Evolutionary conservation across 2,113 vertebrate species (phyloP).

Genomic region (Mormoops blainvillei): DNA sequence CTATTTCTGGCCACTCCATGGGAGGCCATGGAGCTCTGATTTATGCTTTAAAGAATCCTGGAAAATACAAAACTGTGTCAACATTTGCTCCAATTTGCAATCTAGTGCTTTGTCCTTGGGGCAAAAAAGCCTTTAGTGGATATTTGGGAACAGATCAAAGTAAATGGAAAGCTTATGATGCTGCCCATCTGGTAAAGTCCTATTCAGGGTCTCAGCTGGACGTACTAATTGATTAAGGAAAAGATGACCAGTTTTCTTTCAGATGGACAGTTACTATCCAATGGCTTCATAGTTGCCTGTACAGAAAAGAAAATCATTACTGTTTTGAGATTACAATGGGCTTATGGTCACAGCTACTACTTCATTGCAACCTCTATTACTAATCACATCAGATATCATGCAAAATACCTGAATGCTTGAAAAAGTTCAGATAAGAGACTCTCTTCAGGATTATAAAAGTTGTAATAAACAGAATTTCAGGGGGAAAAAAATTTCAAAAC

Average conservation of each 20-base stretch:
- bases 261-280: conserved; percentile 91
- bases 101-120: too few relatives aligned
- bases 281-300: conserved; percentile 94
- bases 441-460: not conserved
- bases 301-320: conserved; percentile 92
- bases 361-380: conserved; percentile 93
- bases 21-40: conserved; percentile 95
- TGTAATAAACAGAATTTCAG: not conserved
- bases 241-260: conserved; percentile 95
- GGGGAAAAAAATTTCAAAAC: not conserved
- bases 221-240: conserved; percentile 95
- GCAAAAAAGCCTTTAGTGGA: too few relatives aligned
- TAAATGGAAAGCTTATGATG: conserved; percentile 86
- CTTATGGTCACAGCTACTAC: conserved; percentile 97
- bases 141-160: too few relatives aligned
- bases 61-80: conserved; percentile 56
- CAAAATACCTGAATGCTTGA: conserved; percentile 93
- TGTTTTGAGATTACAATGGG: conserved; percentile 94
- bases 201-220: conserved; percentile 89
- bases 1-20: conserved; percentile 95
- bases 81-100: too few relatives aligned
- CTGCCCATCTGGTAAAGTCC: conserved; percentile 85
- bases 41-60: conserved; percentile 88
- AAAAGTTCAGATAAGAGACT: not conserved
- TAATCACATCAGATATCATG: conserved; percentile 95